Evolutionary conservation across 30 jellyfish, hydroid and myxozoan genomes (phyloP).

Genomic region (Aurelia coerulea): DNA sequence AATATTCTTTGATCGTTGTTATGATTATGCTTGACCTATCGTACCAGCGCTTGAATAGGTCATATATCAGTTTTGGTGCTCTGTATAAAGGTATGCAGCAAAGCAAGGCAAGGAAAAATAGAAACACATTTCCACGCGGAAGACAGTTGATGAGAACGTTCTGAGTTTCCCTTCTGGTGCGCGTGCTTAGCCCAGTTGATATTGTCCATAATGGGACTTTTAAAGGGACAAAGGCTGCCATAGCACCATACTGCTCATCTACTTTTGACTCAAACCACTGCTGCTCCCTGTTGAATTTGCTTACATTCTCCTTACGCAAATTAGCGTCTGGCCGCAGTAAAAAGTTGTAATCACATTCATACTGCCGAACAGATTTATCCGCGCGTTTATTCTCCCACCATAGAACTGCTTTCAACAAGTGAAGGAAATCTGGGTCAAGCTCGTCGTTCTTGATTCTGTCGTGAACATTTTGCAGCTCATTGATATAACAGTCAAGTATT

Average conservation of each 20-base stretch:
- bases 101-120: slow-evolving; percentile 55
- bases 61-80: slow-evolving; percentile 70
- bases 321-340: slow-evolving; percentile 75
- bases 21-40: slow-evolving; percentile 65
- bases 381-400: slow-evolving; percentile 83
- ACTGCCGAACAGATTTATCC: slow-evolving; percentile 45
- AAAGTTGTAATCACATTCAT: slow-evolving; percentile 61
- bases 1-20: slow-evolving; percentile 70
- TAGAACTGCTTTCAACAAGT: slow-evolving; percentile 46
- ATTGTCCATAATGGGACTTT: slow-evolving; percentile 84
- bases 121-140: slow-evolving; percentile 85
- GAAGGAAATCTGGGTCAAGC: slow-evolving; percentile 71
- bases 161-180: slow-evolving; percentile 87
- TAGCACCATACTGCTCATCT: slow-evolving; percentile 43
- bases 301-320: slow-evolving; percentile 58
- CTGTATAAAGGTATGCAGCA: slow-evolving; percentile 90
- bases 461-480: slow-evolving; percentile 28
- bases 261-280: slow-evolving; percentile 31
- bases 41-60: slow-evolving; percentile 72
- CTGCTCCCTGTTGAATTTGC: slow-evolving; percentile 55
- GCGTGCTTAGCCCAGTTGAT: slow-evolving; percentile 68
- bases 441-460: slow-evolving; percentile 49
- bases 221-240: slow-evolving; percentile 49
- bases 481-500: slow-evolving; percentile 1
- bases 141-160: slow-evolving; percentile 75